Conservation (phyloP, 2,797 vertebrate genomes). For the Propithecus perrieri region DNA sequence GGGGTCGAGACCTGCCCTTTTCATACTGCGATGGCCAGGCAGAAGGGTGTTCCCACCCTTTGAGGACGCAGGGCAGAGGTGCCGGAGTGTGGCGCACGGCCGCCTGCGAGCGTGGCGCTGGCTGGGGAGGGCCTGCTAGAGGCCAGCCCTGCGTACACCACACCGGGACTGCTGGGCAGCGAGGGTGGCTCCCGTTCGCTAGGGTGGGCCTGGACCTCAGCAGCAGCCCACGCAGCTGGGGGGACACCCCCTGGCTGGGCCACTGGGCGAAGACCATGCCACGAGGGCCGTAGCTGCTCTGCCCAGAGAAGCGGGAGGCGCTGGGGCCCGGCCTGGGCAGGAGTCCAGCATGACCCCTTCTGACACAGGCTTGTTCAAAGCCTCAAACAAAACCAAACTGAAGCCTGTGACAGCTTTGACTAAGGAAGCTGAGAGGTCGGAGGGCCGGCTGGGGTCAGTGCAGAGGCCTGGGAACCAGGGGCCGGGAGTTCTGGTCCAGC, state of each 20-base stretch:
- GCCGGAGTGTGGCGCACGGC: background rate
- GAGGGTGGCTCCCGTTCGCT: background rate
- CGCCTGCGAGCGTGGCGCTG: too few relatives aligned
- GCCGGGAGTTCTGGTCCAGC: background rate
- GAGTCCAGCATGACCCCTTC: background rate
- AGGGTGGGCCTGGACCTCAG: background rate
- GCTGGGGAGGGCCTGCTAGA: too few relatives aligned
- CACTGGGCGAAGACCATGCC: background rate
- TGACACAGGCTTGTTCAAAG: too few relatives aligned
- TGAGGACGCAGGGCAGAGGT: background rate
- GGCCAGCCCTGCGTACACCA: background rate
- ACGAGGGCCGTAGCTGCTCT: background rate
- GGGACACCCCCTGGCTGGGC: background rate
- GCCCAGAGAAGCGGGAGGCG: accelerated
- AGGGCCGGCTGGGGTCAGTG: background rate
- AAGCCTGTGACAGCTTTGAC: background rate
- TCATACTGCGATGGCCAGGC: accelerated
- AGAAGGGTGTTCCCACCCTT: background rate
- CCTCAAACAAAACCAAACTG: background rate
- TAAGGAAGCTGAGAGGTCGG: background rate
- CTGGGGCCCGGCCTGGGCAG: background rate
- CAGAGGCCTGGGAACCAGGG: background rate
- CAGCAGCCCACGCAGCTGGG: background rate
- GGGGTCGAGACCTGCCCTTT: background rate
- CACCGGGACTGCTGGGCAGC: too few relatives aligned